A percentile compares a stretch with the other conserved stretches of the same genome.
These are phyloP conservation scores for Aeoliscus strigatus DNA, from an alignment of 2,797 vertebrate species.

Conservation along the genomic window DNA sequence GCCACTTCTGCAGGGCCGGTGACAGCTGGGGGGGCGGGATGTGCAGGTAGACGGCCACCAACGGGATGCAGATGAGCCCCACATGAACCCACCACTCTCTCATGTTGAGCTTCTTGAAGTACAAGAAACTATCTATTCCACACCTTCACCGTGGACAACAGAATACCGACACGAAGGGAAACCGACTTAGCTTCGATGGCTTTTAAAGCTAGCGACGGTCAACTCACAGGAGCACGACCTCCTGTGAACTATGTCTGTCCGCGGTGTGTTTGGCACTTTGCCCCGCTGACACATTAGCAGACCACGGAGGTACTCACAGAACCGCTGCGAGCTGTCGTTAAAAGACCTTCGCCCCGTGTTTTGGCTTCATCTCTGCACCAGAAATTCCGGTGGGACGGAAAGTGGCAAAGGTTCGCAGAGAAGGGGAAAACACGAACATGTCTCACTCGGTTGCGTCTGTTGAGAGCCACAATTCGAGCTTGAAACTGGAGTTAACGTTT, in stretches of 20 bases:
- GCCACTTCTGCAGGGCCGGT: slow-evolving; percentile 84
- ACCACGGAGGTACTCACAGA: slow-evolving; percentile 29
- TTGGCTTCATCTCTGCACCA: slow-evolving; percentile 9
- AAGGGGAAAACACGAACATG: fast-evolving
- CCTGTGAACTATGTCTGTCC: too few relatives aligned
- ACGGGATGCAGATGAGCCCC: slow-evolving; percentile 81
- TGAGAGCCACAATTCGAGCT: too few relatives aligned
- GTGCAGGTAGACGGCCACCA: slow-evolving; percentile 89
- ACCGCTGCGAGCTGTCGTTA: slow-evolving; percentile 4
- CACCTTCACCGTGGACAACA: not conserved
- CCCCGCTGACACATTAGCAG: fast-evolving
- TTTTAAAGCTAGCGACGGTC: not conserved
- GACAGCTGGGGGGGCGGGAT: slow-evolving; percentile 87
- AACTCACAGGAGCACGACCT: too few relatives aligned
- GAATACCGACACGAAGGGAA: too few relatives aligned
- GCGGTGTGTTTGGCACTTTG: too few relatives aligned
- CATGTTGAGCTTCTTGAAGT: slow-evolving; percentile 71
- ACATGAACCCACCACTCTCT: slow-evolving; percentile 93
- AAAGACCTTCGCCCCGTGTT: slow-evolving; percentile 30
- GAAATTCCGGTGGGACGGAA: slow-evolving; percentile 19
- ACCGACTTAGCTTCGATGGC: slow-evolving; percentile 1
- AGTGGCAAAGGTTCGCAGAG: not conserved
- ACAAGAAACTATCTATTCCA: not conserved
- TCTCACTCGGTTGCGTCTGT: slow-evolving; percentile 32
- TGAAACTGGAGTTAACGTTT: too few relatives aligned